Conservation (phyloP, 2,797 vertebrate genomes). For the Simalia tracyae region DNA sequence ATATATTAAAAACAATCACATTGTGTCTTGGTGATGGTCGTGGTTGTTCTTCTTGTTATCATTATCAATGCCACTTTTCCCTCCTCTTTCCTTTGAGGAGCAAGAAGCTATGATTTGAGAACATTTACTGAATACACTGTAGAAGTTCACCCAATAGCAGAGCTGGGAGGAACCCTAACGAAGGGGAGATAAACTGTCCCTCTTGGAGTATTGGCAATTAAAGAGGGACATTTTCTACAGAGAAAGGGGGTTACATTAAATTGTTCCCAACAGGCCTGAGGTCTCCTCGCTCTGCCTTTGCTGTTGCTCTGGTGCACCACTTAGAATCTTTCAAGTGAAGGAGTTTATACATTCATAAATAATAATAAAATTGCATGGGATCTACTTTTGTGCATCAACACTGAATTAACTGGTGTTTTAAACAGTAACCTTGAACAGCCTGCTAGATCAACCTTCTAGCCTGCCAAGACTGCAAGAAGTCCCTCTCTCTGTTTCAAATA, state of each 20-base stretch:
- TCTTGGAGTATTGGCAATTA: neutral
- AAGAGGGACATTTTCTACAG: neutral
- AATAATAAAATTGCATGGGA: neutral
- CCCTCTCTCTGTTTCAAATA: neutral
- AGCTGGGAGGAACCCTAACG: neutral
- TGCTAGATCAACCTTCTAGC: neutral
- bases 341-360: neutral
- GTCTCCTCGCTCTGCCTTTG: neutral
- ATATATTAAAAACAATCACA: neutral
- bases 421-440: neutral
- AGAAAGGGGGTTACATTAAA: neutral
- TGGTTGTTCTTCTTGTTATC: neutral
- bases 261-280: neutral
- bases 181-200: neutral
- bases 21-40: neutral
- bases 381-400: neutral
- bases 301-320: neutral
- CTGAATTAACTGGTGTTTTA: neutral
- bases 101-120: neutral
- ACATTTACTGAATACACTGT: neutral
- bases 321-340: neutral
- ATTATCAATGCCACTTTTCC: neutral
- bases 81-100: neutral
- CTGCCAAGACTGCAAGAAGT: neutral
- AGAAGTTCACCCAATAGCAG: neutral